Conservation (phyloP, 2,797 vertebrate species). For the Enteromius afrohamiltoni region DNA sequence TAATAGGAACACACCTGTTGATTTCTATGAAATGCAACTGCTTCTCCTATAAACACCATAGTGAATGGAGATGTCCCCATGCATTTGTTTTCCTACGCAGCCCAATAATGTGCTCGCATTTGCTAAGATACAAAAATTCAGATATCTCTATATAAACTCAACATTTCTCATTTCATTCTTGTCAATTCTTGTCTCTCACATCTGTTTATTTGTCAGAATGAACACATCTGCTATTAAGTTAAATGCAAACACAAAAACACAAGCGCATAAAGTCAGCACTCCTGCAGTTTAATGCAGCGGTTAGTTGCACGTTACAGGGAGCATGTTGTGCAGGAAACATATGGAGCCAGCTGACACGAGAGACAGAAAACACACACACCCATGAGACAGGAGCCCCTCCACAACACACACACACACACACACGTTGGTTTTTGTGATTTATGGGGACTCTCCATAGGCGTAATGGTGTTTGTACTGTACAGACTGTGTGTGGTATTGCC, state of each 20-base stretch:
- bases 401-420: neutral
- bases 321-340: slow-evolving; percentile 50
- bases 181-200: neutral
- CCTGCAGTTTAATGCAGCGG: neutral
- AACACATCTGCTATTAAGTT: neutral
- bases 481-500: no score
- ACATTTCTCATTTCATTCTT: neutral
- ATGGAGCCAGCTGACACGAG: slow-evolving; percentile 42
- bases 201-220: neutral
- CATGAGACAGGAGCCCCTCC: no score
- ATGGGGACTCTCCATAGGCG: no score
- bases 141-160: neutral
- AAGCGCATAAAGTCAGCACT: neutral
- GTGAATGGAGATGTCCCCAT: neutral
- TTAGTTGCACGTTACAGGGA: neutral
- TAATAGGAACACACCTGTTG: neutral
- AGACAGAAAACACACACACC: neutral
- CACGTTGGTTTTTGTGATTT: neutral
- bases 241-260: neutral
- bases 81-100: no score
- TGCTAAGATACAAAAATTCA: neutral
- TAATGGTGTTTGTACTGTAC: no score
- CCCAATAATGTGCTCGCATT: neutral
- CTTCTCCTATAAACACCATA: neutral
- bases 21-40: neutral